Evolutionary conservation across 2,888 invertebrate species (phyloP).

Genomic region (Agonum fuliginosum): DNA sequence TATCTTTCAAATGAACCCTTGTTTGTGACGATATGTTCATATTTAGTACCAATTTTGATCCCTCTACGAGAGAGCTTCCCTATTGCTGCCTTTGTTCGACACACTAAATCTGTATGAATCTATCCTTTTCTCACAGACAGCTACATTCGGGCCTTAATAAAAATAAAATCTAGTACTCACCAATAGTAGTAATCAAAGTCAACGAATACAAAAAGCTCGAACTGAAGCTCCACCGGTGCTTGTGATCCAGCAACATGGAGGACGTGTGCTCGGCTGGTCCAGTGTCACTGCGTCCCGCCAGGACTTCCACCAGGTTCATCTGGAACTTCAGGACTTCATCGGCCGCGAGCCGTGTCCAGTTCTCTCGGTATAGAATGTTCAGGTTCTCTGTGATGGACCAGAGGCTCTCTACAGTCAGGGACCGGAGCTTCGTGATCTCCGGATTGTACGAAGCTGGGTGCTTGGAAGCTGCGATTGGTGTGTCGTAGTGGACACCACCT

Average conservation of each 20-base stretch:
- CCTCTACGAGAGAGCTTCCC: too few species aligned
- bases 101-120: not conserved
- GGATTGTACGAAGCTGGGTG: slow-evolving; percentile 74
- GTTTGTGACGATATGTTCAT: too few species aligned
- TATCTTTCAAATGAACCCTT: too few species aligned
- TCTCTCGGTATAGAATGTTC: slow-evolving; percentile 92
- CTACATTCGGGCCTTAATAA: too few species aligned
- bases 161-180: slow-evolving; percentile 76
- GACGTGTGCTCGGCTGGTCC: slow-evolving; percentile 71
- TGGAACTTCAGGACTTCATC: slow-evolving; percentile 91
- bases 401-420: slow-evolving; percentile 85
- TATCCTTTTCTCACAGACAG: not conserved
- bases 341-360: slow-evolving; percentile 93
- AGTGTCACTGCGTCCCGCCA: slow-evolving; percentile 66
- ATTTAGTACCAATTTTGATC: too few species aligned
- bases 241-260: slow-evolving; percentile 69
- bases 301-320: slow-evolving; percentile 76
- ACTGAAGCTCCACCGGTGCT: slow-evolving; percentile 91
- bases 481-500: slow-evolving; percentile 72
- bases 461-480: slow-evolving; percentile 80
- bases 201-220: slow-evolving; percentile 94
- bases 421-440: slow-evolving; percentile 76
- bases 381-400: slow-evolving; percentile 92
- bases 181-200: slow-evolving; percentile 95
- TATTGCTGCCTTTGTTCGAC: not conserved